phyloP scores from a whole-genome alignment of 2,797 vertebrate genomes.

The Falco berigora region DNA sequence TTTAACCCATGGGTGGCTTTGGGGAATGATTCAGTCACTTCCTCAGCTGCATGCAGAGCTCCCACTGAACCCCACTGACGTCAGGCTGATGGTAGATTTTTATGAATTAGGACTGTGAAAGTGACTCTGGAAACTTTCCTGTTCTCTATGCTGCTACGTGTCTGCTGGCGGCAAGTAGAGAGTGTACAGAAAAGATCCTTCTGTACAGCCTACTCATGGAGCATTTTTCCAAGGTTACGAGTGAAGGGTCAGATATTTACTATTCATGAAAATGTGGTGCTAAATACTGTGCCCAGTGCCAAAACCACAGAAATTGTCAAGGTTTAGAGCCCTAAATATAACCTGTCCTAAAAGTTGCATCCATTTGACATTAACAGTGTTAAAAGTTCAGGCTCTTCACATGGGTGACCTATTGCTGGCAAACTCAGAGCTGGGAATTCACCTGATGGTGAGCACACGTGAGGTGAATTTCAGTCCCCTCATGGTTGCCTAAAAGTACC shows the following conservation, averaged over 20 bases:
- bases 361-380: neutral
- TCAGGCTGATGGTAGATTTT: neutral
- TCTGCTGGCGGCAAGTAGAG: neutral
- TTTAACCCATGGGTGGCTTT: neutral
- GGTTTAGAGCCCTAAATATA: neutral
- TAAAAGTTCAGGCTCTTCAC: neutral
- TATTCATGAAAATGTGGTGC: neutral
- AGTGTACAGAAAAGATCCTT: neutral
- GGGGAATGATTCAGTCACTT: neutral
- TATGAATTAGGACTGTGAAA: constrained; percentile 6
- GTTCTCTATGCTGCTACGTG: neutral
- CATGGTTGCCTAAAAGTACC: neutral
- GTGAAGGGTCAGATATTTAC: constrained; percentile 15
- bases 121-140: neutral
- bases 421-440: neutral
- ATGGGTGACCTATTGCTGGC: rapidly evolving
- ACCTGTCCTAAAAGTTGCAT: neutral
- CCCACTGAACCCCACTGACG: neutral
- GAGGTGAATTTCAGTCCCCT: neutral
- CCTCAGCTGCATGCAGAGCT: neutral
- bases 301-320: constrained; percentile 3
- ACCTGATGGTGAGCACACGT: rapidly evolving
- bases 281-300: neutral
- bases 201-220: neutral
- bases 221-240: neutral